Conservation (phyloP, 2,113 vertebrate species). For the Paramisgurnus dabryanus region DNA sequence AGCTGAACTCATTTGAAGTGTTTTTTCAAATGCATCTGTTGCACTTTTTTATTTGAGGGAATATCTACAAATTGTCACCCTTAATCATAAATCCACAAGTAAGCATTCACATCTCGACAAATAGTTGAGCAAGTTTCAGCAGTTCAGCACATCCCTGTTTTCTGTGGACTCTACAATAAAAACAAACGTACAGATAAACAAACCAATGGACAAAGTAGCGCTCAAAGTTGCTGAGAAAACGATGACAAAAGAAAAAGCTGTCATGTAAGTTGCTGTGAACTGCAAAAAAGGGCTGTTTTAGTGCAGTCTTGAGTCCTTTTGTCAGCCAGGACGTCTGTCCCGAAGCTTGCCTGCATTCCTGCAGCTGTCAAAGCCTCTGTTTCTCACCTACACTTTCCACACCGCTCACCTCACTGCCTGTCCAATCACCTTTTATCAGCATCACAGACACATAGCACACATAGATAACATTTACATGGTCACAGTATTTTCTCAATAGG, state of each 20-base stretch:
- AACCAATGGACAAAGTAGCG: slow-evolving; percentile 5
- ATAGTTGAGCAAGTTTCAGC: neutral
- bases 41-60: neutral
- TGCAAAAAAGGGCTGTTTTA: slow-evolving; percentile 64
- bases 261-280: slow-evolving; percentile 55
- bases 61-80: neutral
- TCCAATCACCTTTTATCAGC: slow-evolving; percentile 57
- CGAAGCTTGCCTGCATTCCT: slow-evolving; percentile 53
- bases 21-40: too few species aligned
- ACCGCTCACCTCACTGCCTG: slow-evolving; percentile 53
- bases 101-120: neutral
- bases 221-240: slow-evolving; percentile 49
- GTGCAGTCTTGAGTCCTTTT: slow-evolving; percentile 72
- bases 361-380: slow-evolving; percentile 58
- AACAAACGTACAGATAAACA: slow-evolving; percentile 14
- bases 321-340: slow-evolving; percentile 70
- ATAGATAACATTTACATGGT: slow-evolving; percentile 37
- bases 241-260: slow-evolving; percentile 53
- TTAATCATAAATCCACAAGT: neutral
- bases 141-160: neutral
- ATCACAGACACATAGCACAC: slow-evolving; percentile 31
- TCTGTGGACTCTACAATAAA: neutral
- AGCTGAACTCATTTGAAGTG: too few species aligned
- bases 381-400: slow-evolving; percentile 58
- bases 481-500: slow-evolving; percentile 5